Evolutionary conservation across 2,113 vertebrate genomes (phyloP), one percentile per base, ranked within the genome.

Genomic region (Sturnira hondurensis): DNA sequence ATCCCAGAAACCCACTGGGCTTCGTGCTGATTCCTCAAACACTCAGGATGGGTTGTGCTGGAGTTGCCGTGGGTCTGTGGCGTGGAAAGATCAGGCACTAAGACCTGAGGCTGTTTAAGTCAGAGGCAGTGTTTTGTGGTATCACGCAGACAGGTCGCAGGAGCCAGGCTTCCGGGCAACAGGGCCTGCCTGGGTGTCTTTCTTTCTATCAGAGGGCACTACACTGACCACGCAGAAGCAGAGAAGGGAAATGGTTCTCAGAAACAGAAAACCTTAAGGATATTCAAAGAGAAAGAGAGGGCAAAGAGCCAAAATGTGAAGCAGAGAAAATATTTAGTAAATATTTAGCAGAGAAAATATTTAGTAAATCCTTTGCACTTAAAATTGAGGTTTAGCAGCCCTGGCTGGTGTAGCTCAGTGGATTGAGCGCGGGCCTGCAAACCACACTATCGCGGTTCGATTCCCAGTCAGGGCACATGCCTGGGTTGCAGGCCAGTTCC

Each of bases 191-290:
- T 67, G 43, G 38, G 74, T 17, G 36, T 50, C 65, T 78, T 91
- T 65, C 45, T 50, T 74, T 17, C 26, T 41, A 80, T 22, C 43
- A 43, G 58, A 52, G 4, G 36, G 41, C 12, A 43, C 45, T n/a
- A 28, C 7, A 9, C 19, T 85, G 86, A 52, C n/a, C 52, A 45
- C 5, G 4, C 8, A 56, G 80, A 95, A 43, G 47, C 58, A 33
- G 19, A 83, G 73, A 68, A 28, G 63, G 50, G 68, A 82, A 63
- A 63, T 19, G 61, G 54, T 24, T 45, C 71, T 85, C 85, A 61
- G 58, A 81, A 16, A 88, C 31, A 85, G 56, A 87, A 89, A 88
- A 47, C 58, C n/a, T 78, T 38, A 43, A 61, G 47, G 80, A 83
- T 4, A 11, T 10, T 50, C 61, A 33, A 8, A 85, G n/a, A 80